Evolutionary conservation across 2,888 invertebrate genomes (phyloP).

Genomic region (Arrhopalites spinosus): DNA sequence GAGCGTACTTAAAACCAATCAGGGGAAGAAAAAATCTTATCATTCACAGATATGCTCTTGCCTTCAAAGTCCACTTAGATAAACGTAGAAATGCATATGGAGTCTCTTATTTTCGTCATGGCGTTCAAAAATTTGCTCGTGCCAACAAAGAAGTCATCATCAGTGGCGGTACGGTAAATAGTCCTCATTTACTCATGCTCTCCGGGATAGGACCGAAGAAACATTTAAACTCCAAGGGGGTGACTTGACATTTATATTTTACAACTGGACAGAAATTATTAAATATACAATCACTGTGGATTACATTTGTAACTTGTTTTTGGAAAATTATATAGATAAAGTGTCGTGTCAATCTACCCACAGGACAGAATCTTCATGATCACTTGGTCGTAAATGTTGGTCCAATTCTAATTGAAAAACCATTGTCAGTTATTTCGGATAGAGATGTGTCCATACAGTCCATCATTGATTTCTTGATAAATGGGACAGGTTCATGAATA

Average conservation of each 20-base stretch:
- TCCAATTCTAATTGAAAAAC: conserved; percentile 42
- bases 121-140: conserved; percentile 37
- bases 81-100: conserved; percentile 31
- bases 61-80: conserved; percentile 34
- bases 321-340: conserved; percentile 39
- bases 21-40: conserved; percentile 9
- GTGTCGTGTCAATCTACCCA: conserved; percentile 47
- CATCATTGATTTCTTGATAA: conserved; percentile 40
- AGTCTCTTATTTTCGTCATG: conserved; percentile 34
- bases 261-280: background rate
- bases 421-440: conserved; percentile 45
- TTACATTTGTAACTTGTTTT: background rate
- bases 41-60: conserved; percentile 23
- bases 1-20: conserved; percentile 22
- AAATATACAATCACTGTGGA: background rate
- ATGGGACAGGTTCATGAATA: conserved; percentile 29
- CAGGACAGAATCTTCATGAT: conserved; percentile 50
- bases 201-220: conserved; percentile 40
- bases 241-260: too few species aligned
- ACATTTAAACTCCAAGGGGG: conserved; percentile 32
- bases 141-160: conserved; percentile 41
- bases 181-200: conserved; percentile 28
- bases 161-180: conserved; percentile 36
- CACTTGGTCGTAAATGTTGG: conserved; percentile 43
- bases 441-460: conserved; percentile 47